Percentiles rank a stretch among this genome's conserved stretches.
Evolutionary conservation across 2,888 invertebrate species (phyloP).

Genomic region (Ferdinandea cuprea): DNA sequence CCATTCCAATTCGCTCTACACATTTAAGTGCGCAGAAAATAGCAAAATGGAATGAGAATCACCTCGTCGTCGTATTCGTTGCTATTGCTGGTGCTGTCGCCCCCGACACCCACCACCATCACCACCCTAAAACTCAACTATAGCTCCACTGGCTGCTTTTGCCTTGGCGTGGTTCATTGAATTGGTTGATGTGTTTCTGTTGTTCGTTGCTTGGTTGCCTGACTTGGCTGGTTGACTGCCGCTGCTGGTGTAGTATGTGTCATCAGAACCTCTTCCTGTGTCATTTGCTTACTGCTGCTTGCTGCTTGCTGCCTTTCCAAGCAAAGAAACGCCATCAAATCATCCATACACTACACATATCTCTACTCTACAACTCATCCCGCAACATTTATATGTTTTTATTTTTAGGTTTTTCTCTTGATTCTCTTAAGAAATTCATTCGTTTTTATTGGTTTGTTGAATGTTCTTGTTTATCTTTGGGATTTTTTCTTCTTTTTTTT

Average conservation of each 20-base stretch:
- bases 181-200: conserved; percentile 51
- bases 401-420: conserved; percentile 65
- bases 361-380: conserved; percentile 37
- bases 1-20: conserved; percentile 67
- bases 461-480: conserved; percentile 47
- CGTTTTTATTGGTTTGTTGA: conserved; percentile 47
- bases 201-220: conserved; percentile 40
- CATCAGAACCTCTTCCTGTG: conserved; percentile 69
- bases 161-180: conserved; percentile 67
- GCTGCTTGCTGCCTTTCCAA: conserved; percentile 19
- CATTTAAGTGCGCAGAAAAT: conserved; percentile 67
- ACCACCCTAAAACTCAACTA: no score
- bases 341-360: conserved; percentile 20
- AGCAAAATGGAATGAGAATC: conserved; percentile 67
- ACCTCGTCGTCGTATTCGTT: conserved; percentile 34
- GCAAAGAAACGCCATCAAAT: conserved; percentile 17
- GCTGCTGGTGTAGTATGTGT: conserved; percentile 60
- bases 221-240: conserved; percentile 23
- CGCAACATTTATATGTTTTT: conserved; percentile 56
- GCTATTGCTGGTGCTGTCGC: no score
- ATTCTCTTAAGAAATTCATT: conserved; percentile 65
- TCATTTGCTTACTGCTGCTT: conserved; percentile 61
- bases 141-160: conserved; percentile 13
- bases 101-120: conserved; percentile 38
- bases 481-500: conserved; percentile 4